phyloP scores from a whole-genome alignment of 2,113 vertebrate species.

The Macroglossus sobrinus region DNA sequence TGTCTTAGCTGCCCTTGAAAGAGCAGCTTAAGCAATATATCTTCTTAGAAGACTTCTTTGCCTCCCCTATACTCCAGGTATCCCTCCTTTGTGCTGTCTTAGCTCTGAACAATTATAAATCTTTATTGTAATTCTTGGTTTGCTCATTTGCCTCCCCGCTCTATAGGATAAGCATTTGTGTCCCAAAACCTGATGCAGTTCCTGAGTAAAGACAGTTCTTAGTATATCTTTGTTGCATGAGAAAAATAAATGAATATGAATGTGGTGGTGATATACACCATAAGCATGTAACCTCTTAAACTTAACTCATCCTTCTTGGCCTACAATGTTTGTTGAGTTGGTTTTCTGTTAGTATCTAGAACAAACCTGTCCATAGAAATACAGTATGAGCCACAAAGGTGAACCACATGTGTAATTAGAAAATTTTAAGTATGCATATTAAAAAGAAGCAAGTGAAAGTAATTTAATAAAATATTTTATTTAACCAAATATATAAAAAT shows the following conservation, averaged over 20 bases:
- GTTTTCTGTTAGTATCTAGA: background rate
- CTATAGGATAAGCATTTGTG: background rate
- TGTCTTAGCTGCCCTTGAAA: background rate
- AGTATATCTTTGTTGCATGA: background rate
- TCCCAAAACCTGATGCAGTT: background rate
- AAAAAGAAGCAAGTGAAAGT: background rate
- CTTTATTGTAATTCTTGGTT: background rate
- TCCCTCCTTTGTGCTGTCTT: background rate
- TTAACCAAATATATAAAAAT: background rate
- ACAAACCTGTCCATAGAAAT: background rate
- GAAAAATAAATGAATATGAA: background rate
- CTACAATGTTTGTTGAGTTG: background rate
- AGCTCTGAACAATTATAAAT: background rate
- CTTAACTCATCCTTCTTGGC: background rate
- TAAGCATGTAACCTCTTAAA: background rate
- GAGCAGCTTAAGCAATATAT: background rate
- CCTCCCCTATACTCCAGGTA: background rate
- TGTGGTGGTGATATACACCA: fast-evolving
- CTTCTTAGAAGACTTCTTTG: background rate
- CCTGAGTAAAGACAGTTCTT: background rate
- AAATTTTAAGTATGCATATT: background rate
- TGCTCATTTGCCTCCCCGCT: background rate
- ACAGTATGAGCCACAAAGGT: background rate
- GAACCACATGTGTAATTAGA: background rate
- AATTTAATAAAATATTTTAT: background rate